These are phyloP conservation scores for Zaprionus gabonicus DNA, from an alignment of 1,140 invertebrate species.

Conservation along the genomic window DNA sequence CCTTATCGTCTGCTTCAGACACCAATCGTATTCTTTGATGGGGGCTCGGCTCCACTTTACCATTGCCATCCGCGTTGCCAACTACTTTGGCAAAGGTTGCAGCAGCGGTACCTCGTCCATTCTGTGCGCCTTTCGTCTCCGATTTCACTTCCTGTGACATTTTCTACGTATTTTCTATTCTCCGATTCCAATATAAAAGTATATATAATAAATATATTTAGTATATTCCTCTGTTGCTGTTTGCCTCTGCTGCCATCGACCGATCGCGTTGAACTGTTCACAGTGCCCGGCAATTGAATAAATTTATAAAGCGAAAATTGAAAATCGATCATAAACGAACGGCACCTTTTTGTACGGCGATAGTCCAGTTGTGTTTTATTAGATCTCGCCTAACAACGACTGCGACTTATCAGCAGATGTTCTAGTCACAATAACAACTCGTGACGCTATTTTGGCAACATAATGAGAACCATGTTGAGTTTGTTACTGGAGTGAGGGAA, in stretches of 20 bases:
- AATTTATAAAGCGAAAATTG: constrained; percentile 58
- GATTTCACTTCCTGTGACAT: constrained; percentile 56
- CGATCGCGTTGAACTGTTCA: constrained; percentile 49
- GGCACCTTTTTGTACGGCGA: constrained; percentile 59
- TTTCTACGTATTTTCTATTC: not conserved
- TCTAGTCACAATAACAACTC: constrained; percentile 55
- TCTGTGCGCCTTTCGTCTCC: constrained; percentile 42
- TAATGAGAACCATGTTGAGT: constrained; percentile 7
- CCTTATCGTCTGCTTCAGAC: constrained; percentile 56
- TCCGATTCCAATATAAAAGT: not conserved
- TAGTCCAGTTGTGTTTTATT: constrained; percentile 67
- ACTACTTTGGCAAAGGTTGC: not conserved
- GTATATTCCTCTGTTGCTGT: not conserved
- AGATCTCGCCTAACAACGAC: constrained; percentile 52
- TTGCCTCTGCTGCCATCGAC: constrained; percentile 24
- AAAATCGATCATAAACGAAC: constrained; percentile 63
- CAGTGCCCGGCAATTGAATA: constrained; percentile 26
- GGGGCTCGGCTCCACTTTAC: constrained; percentile 18
- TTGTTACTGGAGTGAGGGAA: not conserved
- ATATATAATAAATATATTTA: not conserved
- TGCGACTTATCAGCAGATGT: constrained; percentile 54
- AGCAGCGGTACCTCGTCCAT: constrained; percentile 19
- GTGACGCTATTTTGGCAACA: constrained; percentile 50
- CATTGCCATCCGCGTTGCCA: not conserved
- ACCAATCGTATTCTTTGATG: constrained; percentile 32